Conservation (phyloP, 2,888 invertebrate genomes). For the Peribatodes rhomboidaria region DNA sequence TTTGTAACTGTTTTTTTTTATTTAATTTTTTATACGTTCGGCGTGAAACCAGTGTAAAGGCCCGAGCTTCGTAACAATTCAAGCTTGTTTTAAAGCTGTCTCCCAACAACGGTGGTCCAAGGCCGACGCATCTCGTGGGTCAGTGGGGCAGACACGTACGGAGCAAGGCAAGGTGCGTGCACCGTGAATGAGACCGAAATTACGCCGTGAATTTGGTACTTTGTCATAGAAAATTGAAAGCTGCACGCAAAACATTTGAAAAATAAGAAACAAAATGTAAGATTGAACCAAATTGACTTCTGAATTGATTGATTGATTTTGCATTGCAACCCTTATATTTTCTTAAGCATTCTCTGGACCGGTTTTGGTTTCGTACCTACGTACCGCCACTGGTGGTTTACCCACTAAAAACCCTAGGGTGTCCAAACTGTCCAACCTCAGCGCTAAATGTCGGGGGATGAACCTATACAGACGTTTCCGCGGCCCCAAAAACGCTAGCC, state of each 20-base stretch:
- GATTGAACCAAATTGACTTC: too few relatives aligned
- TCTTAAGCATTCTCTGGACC: too few relatives aligned
- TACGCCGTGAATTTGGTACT: background rate
- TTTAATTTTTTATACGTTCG: background rate
- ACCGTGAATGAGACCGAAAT: background rate
- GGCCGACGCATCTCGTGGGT: constrained; percentile 1
- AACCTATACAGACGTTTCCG: too few relatives aligned
- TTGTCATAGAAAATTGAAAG: background rate
- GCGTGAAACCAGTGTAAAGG: background rate
- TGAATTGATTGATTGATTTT: too few relatives aligned
- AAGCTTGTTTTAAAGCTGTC: background rate
- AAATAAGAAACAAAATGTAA: too few relatives aligned
- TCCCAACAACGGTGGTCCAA: background rate
- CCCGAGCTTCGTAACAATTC: background rate
- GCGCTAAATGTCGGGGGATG: too few relatives aligned
- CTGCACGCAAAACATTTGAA: background rate
- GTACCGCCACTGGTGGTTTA: too few relatives aligned
- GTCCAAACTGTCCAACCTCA: too few relatives aligned
- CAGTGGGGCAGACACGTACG: constrained; percentile 1
- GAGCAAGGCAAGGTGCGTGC: background rate
- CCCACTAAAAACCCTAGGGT: too few relatives aligned
- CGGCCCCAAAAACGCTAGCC: too few relatives aligned
- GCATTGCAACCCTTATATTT: too few relatives aligned
- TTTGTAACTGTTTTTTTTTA: background rate
- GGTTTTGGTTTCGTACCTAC: too few relatives aligned